A percentile compares a stretch with the other conserved stretches of the same genome.
Evolutionary conservation across 2,797 vertebrate genomes (phyloP).

Genomic region (Tympanoctomys barrerae): DNA sequence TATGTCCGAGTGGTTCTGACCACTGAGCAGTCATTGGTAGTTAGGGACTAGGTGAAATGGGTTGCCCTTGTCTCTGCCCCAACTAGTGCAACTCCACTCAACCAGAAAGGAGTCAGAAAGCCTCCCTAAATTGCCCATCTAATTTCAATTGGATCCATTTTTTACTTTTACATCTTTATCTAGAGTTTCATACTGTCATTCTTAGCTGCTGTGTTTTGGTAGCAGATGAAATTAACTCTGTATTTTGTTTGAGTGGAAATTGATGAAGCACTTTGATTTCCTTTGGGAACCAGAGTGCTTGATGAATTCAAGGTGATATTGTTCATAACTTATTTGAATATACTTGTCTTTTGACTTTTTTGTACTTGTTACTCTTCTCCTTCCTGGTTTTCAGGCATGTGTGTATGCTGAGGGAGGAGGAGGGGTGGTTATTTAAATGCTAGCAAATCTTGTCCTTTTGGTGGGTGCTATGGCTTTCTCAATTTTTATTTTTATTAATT

Average conservation of each 20-base stretch:
- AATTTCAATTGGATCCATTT: slow-evolving; percentile 61
- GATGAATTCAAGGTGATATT: slow-evolving; percentile 75
- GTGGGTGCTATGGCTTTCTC: slow-evolving; percentile 84
- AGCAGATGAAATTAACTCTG: slow-evolving; percentile 69
- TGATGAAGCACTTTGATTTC: slow-evolving; percentile 82
- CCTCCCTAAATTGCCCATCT: slow-evolving; percentile 65
- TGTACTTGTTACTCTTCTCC: slow-evolving; percentile 86
- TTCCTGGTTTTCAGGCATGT: slow-evolving; percentile 88
- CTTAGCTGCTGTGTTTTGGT: slow-evolving; percentile 73
- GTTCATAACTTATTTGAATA: slow-evolving; percentile 72
- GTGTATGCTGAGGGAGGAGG: slow-evolving; percentile 83
- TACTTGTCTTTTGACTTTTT: slow-evolving; percentile 77
- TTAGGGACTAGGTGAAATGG: slow-evolving; percentile 54
- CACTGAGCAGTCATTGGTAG: slow-evolving; percentile 55
- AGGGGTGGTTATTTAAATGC: slow-evolving; percentile 77
- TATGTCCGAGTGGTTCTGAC: slow-evolving; percentile 72
- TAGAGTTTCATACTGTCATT: slow-evolving; percentile 62
- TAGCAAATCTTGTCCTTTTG: slow-evolving; percentile 81
- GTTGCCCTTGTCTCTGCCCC: slow-evolving; percentile 47
- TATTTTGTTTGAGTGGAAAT: slow-evolving; percentile 70
- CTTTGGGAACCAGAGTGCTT: slow-evolving; percentile 76
- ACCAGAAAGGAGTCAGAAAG: slow-evolving; percentile 83
- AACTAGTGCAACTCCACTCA: slow-evolving; percentile 71
- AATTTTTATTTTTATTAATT: slow-evolving; percentile 83
- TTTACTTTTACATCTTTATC: slow-evolving; percentile 62